Percentiles rank a stretch among this genome's conserved stretches.
Evolutionary conservation across 2,113 vertebrate genomes (phyloP).

Genomic region (Chamaetylas fuelleborni): DNA sequence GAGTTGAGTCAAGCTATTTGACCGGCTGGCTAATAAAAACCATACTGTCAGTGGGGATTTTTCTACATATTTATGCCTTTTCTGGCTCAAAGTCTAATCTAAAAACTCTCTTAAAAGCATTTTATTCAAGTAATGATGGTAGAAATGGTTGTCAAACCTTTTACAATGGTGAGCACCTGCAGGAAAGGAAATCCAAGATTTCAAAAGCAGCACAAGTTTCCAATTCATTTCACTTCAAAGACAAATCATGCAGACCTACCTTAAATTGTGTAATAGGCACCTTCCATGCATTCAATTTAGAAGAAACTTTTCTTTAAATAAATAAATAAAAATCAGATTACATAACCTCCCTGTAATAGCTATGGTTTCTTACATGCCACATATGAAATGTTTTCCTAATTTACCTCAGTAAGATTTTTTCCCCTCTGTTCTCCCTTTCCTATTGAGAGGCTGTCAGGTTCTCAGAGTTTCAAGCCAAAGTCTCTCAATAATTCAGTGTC

Average conservation of each 20-base stretch:
- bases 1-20: background rate
- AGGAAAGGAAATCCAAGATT: background rate
- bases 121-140: background rate
- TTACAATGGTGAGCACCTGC: background rate
- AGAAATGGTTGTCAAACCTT: background rate
- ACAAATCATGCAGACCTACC: background rate
- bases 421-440: background rate
- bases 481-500: background rate
- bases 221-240: background rate
- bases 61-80: background rate
- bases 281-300: background rate
- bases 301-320: background rate
- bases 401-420: background rate
- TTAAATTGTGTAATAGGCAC: background rate
- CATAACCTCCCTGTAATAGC: background rate
- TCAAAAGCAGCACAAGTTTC: background rate
- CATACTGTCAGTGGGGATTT: background rate
- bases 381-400: background rate
- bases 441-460: background rate
- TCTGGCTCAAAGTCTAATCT: background rate
- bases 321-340: background rate
- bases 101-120: background rate
- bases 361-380: background rate
- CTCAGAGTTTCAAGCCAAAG: background rate
- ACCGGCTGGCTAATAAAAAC: background rate